These are phyloP conservation scores for Bombus fervidus DNA, from an alignment of 1,140 invertebrate genomes.

Conservation along the genomic window DNA sequence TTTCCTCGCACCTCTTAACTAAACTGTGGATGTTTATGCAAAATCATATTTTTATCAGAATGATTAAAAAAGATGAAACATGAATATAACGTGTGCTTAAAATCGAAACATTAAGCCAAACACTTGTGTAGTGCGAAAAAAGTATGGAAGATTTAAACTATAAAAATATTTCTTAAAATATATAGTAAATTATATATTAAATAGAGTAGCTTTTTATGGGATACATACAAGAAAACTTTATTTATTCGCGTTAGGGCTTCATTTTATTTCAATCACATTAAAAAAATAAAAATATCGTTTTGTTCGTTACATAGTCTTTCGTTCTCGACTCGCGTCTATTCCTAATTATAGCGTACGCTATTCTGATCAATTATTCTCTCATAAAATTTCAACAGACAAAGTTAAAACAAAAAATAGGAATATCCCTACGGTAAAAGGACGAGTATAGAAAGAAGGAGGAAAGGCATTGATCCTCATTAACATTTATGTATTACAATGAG, in stretches of 20 bases:
- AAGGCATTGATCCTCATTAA: neutral
- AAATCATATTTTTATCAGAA: too few species aligned
- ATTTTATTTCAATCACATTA: neutral
- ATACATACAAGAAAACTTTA: neutral
- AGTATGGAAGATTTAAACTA: too few species aligned
- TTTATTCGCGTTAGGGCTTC: neutral
- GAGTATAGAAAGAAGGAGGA: too few species aligned
- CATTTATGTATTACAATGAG: neutral
- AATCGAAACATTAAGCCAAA: too few species aligned
- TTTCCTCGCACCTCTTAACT: too few species aligned
- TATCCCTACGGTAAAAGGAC: neutral
- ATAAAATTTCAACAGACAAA: neutral
- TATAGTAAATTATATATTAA: too few species aligned
- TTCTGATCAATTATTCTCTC: neutral
- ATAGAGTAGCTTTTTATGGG: neutral
- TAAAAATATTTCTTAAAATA: too few species aligned
- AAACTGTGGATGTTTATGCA: too few species aligned
- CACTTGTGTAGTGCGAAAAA: too few species aligned
- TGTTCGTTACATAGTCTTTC: slow-evolving; percentile 16
- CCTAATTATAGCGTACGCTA: neutral
- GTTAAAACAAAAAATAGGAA: neutral
- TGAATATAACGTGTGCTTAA: too few species aligned
- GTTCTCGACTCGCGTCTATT: neutral
- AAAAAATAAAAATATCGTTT: slow-evolving; percentile 1
- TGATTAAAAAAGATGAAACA: too few species aligned